A percentile compares a stretch with the other conserved stretches of the same genome.
Conservation (phyloP, 1,140 invertebrate species). For the Notospermus geniculatus region DNA sequence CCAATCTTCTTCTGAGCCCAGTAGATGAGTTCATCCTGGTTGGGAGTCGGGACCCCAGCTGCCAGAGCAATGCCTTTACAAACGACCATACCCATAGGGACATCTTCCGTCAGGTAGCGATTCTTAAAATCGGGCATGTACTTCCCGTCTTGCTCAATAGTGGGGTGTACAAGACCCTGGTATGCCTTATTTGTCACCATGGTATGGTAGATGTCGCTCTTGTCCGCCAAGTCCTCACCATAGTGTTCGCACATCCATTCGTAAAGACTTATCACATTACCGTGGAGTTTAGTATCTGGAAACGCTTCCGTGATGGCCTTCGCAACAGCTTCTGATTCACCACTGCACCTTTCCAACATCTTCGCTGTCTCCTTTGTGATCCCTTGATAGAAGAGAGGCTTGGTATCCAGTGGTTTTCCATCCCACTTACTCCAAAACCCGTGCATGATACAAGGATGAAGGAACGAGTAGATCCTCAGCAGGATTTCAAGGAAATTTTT, state of each 20-base stretch:
- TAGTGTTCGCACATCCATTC: neutral
- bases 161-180: constrained; percentile 33
- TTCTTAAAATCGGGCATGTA: constrained; percentile 36
- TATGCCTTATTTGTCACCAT: constrained; percentile 36
- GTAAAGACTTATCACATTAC: neutral
- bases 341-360: neutral
- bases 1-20: constrained; percentile 43
- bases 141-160: constrained; percentile 27
- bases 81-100: constrained; percentile 37
- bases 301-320: constrained; percentile 9
- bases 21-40: constrained; percentile 30
- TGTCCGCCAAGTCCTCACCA: no score
- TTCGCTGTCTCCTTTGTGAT: no score
- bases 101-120: constrained; percentile 33
- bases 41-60: constrained; percentile 28
- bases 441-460: no score
- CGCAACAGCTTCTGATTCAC: neutral
- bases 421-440: no score
- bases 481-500: no score
- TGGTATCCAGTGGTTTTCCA: no score
- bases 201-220: neutral
- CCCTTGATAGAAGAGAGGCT: no score
- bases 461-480: no score
- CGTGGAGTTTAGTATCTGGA: constrained; percentile 1
- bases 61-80: constrained; percentile 37